These are phyloP conservation scores for Pachypeltis micranthus DNA, from an alignment of 1,140 invertebrate species.

Conservation along the genomic window DNA sequence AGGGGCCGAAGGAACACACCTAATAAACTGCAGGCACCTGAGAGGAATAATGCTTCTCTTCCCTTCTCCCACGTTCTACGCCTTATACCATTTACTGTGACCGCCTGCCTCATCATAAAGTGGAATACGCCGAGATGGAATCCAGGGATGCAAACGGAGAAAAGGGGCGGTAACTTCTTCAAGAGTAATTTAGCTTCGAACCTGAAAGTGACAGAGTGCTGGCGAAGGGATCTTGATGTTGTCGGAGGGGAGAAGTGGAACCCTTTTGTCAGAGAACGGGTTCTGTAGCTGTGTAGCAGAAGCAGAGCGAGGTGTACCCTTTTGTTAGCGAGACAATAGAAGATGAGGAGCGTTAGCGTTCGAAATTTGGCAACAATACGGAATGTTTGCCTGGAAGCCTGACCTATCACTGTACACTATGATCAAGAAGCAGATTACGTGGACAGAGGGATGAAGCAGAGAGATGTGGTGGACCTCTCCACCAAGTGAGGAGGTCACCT, in stretches of 20 bases:
- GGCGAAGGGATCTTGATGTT: too few species aligned
- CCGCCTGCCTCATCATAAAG: neutral
- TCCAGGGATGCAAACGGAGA: neutral
- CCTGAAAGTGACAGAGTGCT: slow-evolving; percentile 6
- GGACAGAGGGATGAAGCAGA: neutral
- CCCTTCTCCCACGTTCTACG: neutral
- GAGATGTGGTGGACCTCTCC: neutral
- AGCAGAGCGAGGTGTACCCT: slow-evolving; percentile 1
- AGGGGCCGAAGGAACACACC: too few species aligned
- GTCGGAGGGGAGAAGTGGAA: too few species aligned
- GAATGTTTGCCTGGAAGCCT: neutral
- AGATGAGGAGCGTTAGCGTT: neutral
- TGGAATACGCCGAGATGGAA: neutral
- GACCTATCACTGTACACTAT: neutral
- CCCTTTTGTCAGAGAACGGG: too few species aligned
- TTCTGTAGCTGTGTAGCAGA: neutral
- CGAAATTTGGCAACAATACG: slow-evolving; percentile 6
- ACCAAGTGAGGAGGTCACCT: too few species aligned
- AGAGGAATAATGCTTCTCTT: neutral
- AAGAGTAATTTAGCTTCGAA: slow-evolving; percentile 8
- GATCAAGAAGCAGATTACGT: neutral
- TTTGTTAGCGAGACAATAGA: neutral
- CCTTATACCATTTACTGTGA: too few species aligned
- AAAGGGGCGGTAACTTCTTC: neutral
- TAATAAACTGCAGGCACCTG: neutral